Percentiles rank a stretch among this genome's conserved stretches.
phyloP scores from a whole-genome alignment of 2,888 invertebrate genomes.

The Diadegma fenestrale region DNA sequence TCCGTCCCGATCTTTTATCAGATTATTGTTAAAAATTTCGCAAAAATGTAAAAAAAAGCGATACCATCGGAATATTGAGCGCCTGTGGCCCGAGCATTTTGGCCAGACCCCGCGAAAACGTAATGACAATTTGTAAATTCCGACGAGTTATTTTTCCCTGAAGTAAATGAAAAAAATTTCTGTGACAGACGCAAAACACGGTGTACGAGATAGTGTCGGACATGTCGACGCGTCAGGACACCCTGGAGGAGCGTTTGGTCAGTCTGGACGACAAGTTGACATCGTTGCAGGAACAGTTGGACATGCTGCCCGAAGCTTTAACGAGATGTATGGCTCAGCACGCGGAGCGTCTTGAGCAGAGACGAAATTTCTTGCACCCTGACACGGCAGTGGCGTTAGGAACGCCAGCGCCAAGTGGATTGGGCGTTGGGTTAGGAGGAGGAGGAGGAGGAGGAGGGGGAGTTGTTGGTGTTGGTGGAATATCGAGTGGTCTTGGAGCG shows the following conservation, averaged over 20 bases:
- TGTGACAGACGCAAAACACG: constrained; percentile 96
- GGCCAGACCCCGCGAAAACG: no score
- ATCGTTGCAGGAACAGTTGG: constrained; percentile 94
- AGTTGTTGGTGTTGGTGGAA: constrained; percentile 47
- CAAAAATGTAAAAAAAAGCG: not conserved
- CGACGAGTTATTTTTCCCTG: not conserved
- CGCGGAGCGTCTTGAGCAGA: constrained; percentile 91
- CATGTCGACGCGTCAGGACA: constrained; percentile 97
- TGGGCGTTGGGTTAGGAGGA: constrained; percentile 81
- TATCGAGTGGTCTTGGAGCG: constrained; percentile 53
- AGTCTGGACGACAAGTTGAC: constrained; percentile 97
- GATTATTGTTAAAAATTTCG: not conserved
- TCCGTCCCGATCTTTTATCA: not conserved
- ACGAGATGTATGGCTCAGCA: constrained; percentile 91
- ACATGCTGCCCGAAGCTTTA: constrained; percentile 93
- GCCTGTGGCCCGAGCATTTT: no score
- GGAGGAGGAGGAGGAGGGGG: constrained; percentile 54
- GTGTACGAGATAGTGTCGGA: constrained; percentile 99
- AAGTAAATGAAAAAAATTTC: not conserved
- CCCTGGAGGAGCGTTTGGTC: constrained; percentile 96
- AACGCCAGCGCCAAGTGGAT: constrained; percentile 85
- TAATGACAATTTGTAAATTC: not conserved
- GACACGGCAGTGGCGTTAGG: constrained; percentile 90
- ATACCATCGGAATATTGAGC: not conserved
- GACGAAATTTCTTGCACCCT: constrained; percentile 94